These are phyloP conservation scores for Caenorhabditis elegans DNA, from an alignment of 1,140 invertebrate species.

Conservation along the genomic window DNA sequence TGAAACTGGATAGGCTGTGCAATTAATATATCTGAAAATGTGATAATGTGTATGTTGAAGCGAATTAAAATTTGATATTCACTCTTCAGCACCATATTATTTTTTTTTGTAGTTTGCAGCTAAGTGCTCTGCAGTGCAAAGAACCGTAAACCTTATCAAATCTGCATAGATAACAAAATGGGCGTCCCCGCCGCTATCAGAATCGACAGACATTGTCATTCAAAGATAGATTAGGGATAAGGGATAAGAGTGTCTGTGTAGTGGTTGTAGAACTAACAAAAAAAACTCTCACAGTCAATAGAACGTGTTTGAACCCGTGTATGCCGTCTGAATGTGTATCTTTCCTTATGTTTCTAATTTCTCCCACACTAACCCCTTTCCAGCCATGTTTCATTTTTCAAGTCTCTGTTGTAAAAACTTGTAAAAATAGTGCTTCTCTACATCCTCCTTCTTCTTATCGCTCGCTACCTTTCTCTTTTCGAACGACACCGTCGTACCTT, in stretches of 20 bases:
- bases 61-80: too few species aligned
- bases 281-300: slow-evolving; percentile 12
- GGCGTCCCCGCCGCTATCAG: neutral
- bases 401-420: slow-evolving; percentile 15
- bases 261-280: slow-evolving; percentile 24
- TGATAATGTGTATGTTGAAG: too few species aligned
- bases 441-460: too few species aligned
- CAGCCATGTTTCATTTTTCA: slow-evolving; percentile 13
- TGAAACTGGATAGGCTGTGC: too few species aligned
- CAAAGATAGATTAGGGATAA: slow-evolving; percentile 13
- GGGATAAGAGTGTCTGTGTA: neutral
- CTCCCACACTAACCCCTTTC: neutral
- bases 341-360: neutral
- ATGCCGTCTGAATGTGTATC: neutral
- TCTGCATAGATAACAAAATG: neutral
- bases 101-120: too few species aligned
- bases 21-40: too few species aligned
- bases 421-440: slow-evolving; percentile 1
- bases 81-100: too few species aligned
- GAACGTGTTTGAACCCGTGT: slow-evolving; percentile 20
- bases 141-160: too few species aligned
- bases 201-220: neutral
- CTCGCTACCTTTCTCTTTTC: neutral
- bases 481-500: neutral
- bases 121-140: too few species aligned